Evolutionary conservation across 2,113 vertebrate species (phyloP).

Genomic region (Neolamprologus brichardi): DNA sequence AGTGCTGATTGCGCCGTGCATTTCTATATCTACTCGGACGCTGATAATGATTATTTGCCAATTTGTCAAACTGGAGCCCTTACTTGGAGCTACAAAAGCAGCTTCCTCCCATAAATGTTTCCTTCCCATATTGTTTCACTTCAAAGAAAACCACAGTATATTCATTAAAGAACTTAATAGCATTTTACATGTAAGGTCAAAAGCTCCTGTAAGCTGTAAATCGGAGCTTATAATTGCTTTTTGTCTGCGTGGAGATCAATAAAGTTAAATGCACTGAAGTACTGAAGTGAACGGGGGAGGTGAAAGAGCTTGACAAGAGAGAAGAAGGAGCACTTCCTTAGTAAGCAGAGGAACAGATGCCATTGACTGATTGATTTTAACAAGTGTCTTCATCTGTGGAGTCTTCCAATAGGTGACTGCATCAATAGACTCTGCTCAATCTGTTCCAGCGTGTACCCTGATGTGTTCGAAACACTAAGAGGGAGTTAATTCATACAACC

Average conservation of each 20-base stretch:
- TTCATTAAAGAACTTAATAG: constrained; percentile 86
- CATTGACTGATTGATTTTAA: constrained; percentile 41
- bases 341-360: constrained; percentile 46
- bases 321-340: constrained; percentile 59
- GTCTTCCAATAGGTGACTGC: constrained; percentile 40
- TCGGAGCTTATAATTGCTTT: constrained; percentile 87
- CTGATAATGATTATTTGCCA: constrained; percentile 20
- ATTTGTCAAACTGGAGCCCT: constrained; percentile 3
- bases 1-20: not conserved
- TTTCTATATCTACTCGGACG: not conserved
- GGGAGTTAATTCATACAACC: constrained; percentile 57
- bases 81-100: not conserved
- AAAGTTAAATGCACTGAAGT: constrained; percentile 81
- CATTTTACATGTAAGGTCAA: constrained; percentile 84
- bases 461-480: constrained; percentile 24
- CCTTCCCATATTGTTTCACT: not conserved
- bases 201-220: constrained; percentile 83
- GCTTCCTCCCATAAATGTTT: constrained; percentile 23
- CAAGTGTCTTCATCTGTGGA: constrained; percentile 45
- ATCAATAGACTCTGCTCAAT: constrained; percentile 10
- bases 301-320: not conserved
- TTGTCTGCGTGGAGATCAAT: constrained; percentile 82
- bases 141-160: constrained; percentile 75
- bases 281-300: constrained; percentile 34
- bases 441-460: constrained; percentile 39